These are phyloP conservation scores for Mythimna impura DNA, from an alignment of 2,888 invertebrate genomes.

Conservation along the genomic window DNA sequence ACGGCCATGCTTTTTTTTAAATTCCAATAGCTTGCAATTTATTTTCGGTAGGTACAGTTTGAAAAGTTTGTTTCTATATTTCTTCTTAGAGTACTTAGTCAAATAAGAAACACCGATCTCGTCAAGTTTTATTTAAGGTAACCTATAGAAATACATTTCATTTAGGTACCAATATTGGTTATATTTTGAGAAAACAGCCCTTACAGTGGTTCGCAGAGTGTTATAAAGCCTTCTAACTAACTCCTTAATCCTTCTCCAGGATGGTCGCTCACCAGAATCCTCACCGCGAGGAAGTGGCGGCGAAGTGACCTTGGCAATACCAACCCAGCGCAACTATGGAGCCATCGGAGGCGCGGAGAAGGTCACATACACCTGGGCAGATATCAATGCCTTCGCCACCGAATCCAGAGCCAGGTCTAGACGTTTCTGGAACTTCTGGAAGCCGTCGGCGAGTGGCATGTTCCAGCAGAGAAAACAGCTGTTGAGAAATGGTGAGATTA, in stretches of 20 bases:
- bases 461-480: constrained; percentile 92
- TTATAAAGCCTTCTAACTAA: background rate
- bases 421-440: constrained; percentile 87
- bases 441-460: constrained; percentile 78
- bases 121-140: no score
- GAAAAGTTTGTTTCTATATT: no score
- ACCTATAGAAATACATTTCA: no score
- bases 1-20: no score
- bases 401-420: constrained; percentile 87
- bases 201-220: background rate
- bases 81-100: no score
- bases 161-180: no score
- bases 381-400: constrained; percentile 94
- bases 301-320: constrained; percentile 79
- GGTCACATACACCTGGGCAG: constrained; percentile 95
- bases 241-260: constrained; percentile 65
- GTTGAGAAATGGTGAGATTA: constrained; percentile 92
- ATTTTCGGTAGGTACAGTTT: no score
- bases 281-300: constrained; percentile 79
- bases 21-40: no score
- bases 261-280: constrained; percentile 74
- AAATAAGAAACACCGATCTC: no score
- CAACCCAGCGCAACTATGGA: constrained; percentile 80
- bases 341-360: constrained; percentile 84
- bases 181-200: no score